Conservation (phyloP, 2,797 vertebrate species). For the Tiaroga cobitis region DNA sequence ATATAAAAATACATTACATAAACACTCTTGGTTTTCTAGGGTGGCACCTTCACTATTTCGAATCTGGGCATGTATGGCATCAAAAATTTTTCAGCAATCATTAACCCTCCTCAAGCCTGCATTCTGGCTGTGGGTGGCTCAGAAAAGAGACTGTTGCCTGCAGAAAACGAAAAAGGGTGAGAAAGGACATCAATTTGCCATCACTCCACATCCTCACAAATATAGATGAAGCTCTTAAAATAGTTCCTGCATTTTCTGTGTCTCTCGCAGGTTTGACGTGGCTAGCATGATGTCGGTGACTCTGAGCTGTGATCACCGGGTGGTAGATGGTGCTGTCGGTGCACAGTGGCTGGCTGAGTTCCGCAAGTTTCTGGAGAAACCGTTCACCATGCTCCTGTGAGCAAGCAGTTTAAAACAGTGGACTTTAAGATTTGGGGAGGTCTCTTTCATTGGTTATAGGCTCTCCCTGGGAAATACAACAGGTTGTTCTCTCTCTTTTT, state of each 20-base stretch:
- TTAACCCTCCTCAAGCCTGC: constrained; percentile 97
- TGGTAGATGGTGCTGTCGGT: constrained; percentile 95
- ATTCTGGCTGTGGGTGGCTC: constrained; percentile 95
- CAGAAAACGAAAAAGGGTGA: constrained; percentile 95
- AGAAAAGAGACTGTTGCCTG: constrained; percentile 88
- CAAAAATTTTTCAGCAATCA: constrained; percentile 98
- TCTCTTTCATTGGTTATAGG: constrained; percentile 43
- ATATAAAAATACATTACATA: not conserved
- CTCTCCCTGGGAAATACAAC: constrained; percentile 20
- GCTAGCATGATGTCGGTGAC: constrained; percentile 95
- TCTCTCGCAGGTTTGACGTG: constrained; percentile 86
- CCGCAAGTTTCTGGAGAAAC: constrained; percentile 94
- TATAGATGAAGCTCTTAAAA: not conserved
- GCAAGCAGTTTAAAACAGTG: constrained; percentile 9
- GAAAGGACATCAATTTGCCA: not conserved
- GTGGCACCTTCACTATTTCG: constrained; percentile 97
- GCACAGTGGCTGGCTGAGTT: constrained; percentile 98
- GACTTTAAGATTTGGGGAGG: constrained; percentile 48
- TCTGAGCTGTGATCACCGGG: constrained; percentile 95
- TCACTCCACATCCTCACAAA: not conserved
- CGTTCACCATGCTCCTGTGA: constrained; percentile 94
- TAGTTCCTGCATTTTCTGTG: not conserved
- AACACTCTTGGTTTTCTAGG: constrained; percentile 72
- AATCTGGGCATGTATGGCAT: constrained; percentile 98
- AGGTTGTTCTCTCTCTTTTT: not conserved